Percentiles rank a stretch among this genome's conserved stretches.
Conservation (phyloP, 2,113 vertebrate genomes). For the Addax nasomaculatus region DNA sequence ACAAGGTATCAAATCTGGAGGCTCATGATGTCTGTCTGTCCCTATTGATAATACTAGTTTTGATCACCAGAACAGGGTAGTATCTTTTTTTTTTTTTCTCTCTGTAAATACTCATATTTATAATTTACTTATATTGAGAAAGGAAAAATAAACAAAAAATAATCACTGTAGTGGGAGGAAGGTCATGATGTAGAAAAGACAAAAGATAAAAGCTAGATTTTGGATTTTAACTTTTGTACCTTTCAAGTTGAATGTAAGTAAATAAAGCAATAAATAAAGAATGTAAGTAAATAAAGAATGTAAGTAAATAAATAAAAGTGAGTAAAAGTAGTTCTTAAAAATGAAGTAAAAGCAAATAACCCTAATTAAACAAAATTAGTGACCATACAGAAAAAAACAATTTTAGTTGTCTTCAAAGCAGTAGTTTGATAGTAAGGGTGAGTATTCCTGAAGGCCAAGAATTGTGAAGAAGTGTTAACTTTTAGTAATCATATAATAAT, state of each 20-base stretch:
- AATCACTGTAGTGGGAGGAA: not conserved
- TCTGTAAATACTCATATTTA: not conserved
- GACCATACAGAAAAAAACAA: not conserved
- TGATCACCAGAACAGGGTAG: not conserved
- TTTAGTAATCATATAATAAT: not conserved
- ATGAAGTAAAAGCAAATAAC: not conserved
- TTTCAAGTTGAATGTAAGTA: not conserved
- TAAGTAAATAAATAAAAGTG: constrained; percentile 18
- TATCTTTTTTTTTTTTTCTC: not conserved
- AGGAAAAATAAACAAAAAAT: not conserved
- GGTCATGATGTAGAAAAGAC: not conserved
- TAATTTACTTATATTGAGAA: not conserved
- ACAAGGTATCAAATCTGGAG: not conserved
- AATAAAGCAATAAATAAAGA: not conserved
- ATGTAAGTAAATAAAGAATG: not conserved
- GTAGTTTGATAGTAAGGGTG: not conserved
- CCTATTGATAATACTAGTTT: not conserved
- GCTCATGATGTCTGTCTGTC: not conserved
- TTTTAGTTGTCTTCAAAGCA: not conserved
- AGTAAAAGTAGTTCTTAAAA: constrained; percentile 5
- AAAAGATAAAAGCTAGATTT: not conserved
- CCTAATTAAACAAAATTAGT: not conserved
- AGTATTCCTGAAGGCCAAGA: not conserved
- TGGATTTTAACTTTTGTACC: not conserved
- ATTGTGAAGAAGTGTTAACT: not conserved